phyloP scores from a whole-genome alignment of 2,113 vertebrate genomes.

The Channa maculata region DNA sequence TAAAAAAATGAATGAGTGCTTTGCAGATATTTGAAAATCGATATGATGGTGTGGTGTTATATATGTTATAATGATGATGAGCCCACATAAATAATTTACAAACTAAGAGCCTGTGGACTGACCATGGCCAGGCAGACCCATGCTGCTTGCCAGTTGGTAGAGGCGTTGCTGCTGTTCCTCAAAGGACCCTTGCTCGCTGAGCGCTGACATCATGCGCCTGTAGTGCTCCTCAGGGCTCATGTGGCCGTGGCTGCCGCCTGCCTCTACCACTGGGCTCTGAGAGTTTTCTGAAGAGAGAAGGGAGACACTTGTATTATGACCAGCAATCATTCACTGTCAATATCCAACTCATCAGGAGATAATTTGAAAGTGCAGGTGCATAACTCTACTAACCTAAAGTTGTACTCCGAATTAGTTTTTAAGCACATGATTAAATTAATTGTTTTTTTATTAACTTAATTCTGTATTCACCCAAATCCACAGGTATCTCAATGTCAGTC shows the following conservation, averaged over 20 bases:
- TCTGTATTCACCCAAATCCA: neutral
- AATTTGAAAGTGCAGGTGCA: neutral
- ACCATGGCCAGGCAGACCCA: constrained; percentile 93
- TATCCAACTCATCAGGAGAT: constrained; percentile 14
- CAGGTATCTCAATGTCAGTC: constrained; percentile 5
- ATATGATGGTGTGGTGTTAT: neutral
- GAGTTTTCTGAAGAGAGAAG: constrained; percentile 85
- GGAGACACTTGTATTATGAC: constrained; percentile 12
- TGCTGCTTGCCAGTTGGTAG: constrained; percentile 93
- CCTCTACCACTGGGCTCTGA: constrained; percentile 88
- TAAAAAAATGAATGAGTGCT: neutral
- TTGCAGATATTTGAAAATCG: neutral
- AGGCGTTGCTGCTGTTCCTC: constrained; percentile 96
- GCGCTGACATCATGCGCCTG: constrained; percentile 92
- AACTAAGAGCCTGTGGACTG: constrained; percentile 54
- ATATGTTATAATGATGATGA: neutral
- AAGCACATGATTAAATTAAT: constrained; percentile 3
- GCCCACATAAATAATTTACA: constrained; percentile 25
- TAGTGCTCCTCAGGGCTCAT: constrained; percentile 98
- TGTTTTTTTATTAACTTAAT: neutral
- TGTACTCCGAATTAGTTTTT: neutral
- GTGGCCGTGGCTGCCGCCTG: constrained; percentile 86
- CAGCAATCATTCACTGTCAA: constrained; percentile 3
- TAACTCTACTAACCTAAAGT: neutral
- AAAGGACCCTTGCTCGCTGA: constrained; percentile 90